Conservation (phyloP, 2,113 vertebrate species). For the Trematocara variabile region DNA sequence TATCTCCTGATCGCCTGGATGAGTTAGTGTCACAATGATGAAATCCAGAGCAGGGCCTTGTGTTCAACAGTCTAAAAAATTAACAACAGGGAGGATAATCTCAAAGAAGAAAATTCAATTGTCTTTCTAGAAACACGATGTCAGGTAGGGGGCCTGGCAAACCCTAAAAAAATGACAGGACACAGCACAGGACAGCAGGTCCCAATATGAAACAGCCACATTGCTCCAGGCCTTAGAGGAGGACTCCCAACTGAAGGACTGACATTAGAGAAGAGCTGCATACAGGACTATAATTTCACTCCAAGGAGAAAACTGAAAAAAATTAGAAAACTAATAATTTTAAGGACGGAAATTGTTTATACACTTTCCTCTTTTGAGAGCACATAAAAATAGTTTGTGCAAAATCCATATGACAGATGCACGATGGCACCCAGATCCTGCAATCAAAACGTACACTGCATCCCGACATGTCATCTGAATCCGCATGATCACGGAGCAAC, state of each 20-base stretch:
- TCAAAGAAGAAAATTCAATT: background rate
- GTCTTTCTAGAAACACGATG: conserved; percentile 26
- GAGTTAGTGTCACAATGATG: background rate
- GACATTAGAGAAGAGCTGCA: background rate
- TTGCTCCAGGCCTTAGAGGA: conserved; percentile 5
- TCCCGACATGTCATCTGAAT: background rate
- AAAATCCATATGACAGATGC: background rate
- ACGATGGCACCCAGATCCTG: background rate
- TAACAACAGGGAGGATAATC: background rate
- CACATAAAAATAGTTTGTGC: background rate
- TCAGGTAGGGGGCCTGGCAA: conserved; percentile 6
- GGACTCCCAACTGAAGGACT: background rate
- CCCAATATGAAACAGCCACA: background rate
- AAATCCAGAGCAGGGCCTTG: background rate
- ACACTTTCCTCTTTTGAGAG: background rate
- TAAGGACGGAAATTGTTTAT: background rate
- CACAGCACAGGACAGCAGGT: background rate
- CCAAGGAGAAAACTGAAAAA: background rate
- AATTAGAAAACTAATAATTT: background rate
- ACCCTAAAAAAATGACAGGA: background rate
- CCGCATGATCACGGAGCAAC: background rate
- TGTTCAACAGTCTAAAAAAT: background rate
- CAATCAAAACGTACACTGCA: background rate
- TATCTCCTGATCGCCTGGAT: background rate
- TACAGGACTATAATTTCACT: conserved; percentile 32